Conservation (phyloP, 2,888 invertebrate species). For the Diarsia brunnea region DNA sequence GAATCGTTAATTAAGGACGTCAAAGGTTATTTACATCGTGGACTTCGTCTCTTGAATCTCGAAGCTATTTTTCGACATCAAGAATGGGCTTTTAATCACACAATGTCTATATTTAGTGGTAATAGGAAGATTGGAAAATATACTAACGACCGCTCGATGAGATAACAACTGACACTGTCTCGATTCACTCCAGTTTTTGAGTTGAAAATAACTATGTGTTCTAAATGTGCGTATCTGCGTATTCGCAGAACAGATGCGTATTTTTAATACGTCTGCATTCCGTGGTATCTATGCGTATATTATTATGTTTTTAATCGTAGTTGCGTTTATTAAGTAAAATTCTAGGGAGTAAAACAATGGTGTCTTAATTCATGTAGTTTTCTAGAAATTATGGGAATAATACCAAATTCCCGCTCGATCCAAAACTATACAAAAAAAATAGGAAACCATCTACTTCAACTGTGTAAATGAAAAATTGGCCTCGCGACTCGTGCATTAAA, state of each 20-base stretch:
- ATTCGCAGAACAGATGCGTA: constrained; percentile 18
- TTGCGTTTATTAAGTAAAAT: background rate
- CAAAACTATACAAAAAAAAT: background rate
- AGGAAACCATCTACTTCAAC: background rate
- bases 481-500: constrained; percentile 42
- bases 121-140: constrained; percentile 9
- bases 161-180: constrained; percentile 22
- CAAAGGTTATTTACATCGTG: constrained; percentile 45
- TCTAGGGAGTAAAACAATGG: background rate
- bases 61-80: constrained; percentile 24
- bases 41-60: constrained; percentile 30
- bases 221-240: background rate
- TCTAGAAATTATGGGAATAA: background rate
- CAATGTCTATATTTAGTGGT: constrained; percentile 18
- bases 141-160: constrained; percentile 17
- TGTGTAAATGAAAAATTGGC: constrained; percentile 33
- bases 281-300: background rate
- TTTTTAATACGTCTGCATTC: constrained; percentile 34
- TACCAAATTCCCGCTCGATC: background rate
- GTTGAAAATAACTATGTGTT: constrained; percentile 25
- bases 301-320: background rate
- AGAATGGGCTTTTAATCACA: constrained; percentile 26
- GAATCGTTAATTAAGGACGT: constrained; percentile 5
- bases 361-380: background rate
- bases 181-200: constrained; percentile 29